Conservation (phyloP, 2,113 vertebrate genomes). For the Dromaius novaehollandiae region DNA sequence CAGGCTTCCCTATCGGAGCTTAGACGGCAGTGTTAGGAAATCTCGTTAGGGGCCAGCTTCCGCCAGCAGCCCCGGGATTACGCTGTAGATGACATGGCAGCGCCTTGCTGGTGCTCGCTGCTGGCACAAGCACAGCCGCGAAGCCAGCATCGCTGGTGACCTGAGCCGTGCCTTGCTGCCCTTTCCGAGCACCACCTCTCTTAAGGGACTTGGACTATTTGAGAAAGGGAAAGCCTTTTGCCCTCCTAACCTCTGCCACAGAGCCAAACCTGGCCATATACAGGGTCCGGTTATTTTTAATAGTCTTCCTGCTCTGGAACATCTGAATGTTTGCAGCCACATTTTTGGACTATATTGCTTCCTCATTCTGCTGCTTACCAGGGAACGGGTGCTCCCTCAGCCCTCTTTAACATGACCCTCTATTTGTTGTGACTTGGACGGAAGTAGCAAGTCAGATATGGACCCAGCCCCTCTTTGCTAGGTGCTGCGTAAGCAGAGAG, state of each 20-base stretch:
- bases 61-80: neutral
- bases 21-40: neutral
- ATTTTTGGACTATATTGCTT: neutral
- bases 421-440: neutral
- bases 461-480: neutral
- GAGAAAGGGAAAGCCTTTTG: neutral
- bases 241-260: neutral
- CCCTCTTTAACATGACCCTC: neutral
- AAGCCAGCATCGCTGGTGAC: neutral
- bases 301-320: neutral
- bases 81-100: fast-evolving
- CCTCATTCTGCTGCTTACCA: neutral
- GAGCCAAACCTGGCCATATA: neutral
- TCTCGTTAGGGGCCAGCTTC: neutral
- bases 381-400: neutral
- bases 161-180: fast-evolving
- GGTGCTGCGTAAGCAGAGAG: neutral
- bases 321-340: neutral
- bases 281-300: neutral
- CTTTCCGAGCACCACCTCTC: neutral
- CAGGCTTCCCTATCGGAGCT: neutral
- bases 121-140: neutral
- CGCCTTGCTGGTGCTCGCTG: fast-evolving
- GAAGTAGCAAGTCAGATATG: neutral
- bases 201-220: fast-evolving